These are phyloP conservation scores for Fopius arisanus DNA, from an alignment of 1,140 invertebrate genomes.

Conservation along the genomic window DNA sequence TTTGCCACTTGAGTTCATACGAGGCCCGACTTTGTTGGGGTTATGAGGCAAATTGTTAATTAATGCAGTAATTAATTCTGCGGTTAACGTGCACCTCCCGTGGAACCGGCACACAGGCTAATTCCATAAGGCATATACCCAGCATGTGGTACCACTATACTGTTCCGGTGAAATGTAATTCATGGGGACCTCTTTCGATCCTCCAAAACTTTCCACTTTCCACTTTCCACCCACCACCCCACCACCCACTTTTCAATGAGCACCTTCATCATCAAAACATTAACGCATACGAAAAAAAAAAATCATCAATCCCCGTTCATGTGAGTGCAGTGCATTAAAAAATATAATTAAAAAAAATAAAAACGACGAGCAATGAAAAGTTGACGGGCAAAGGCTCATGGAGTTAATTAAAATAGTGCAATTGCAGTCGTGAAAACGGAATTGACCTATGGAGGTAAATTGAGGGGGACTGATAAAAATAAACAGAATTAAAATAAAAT, in stretches of 20 bases:
- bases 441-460: neutral
- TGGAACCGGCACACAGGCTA: conserved; percentile 31
- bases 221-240: too few species aligned
- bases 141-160: neutral
- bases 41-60: conserved; percentile 51
- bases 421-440: neutral
- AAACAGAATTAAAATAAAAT: neutral
- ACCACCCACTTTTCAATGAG: neutral
- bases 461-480: neutral
- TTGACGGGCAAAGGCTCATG: neutral
- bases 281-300: neutral
- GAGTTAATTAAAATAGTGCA: neutral
- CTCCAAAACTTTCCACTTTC: neutral
- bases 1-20: neutral
- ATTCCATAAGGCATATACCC: conserved; percentile 35
- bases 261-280: neutral
- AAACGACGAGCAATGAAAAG: neutral
- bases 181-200: conserved; percentile 8
- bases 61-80: conserved; percentile 57
- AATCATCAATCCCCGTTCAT: neutral
- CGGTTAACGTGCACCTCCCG: conserved; percentile 35
- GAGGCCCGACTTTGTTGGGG: conserved; percentile 42
- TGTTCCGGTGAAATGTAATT: neutral
- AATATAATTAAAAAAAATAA: neutral
- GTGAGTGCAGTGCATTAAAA: neutral